These are phyloP conservation scores for Campaea margaritaria DNA, from an alignment of 2,888 invertebrate species.

Conservation along the genomic window DNA sequence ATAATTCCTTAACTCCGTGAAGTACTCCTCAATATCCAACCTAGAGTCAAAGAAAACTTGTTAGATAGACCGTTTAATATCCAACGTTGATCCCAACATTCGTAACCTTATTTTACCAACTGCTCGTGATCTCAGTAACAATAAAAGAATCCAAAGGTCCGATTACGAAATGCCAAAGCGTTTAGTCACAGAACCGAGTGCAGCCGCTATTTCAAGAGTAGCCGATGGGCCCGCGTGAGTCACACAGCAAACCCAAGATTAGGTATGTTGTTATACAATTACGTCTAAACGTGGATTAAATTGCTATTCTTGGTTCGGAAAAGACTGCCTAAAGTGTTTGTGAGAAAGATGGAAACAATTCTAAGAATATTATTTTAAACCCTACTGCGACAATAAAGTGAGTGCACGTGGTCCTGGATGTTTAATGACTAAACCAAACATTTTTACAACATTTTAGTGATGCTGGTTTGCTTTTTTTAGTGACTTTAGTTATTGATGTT, in stretches of 20 bases:
- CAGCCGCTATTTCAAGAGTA: constrained; percentile 60
- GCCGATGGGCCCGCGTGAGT: constrained; percentile 42
- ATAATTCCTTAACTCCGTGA: too few species aligned
- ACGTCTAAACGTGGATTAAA: constrained; percentile 14
- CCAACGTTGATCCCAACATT: background rate
- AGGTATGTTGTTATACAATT: constrained; percentile 25
- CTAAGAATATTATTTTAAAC: background rate
- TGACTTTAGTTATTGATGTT: too few species aligned
- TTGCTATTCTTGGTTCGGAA: constrained; percentile 13
- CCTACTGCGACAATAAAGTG: too few species aligned
- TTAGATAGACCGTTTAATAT: too few species aligned
- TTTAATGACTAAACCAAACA: too few species aligned
- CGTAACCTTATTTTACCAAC: constrained; percentile 3
- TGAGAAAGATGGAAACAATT: background rate
- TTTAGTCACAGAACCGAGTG: constrained; percentile 51
- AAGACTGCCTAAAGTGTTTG: background rate
- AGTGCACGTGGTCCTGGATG: too few species aligned
- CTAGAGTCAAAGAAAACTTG: too few species aligned
- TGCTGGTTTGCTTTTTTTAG: too few species aligned
- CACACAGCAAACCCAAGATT: constrained; percentile 28
- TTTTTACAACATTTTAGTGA: too few species aligned
- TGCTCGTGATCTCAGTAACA: constrained; percentile 25
- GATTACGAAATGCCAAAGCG: constrained; percentile 47
- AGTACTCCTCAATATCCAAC: too few species aligned
- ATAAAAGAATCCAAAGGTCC: constrained; percentile 37